A percentile compares a stretch with the other conserved stretches of the same genome.
Conservation (phyloP, 2,888 invertebrate genomes). For the Ophioninae sp. region DNA sequence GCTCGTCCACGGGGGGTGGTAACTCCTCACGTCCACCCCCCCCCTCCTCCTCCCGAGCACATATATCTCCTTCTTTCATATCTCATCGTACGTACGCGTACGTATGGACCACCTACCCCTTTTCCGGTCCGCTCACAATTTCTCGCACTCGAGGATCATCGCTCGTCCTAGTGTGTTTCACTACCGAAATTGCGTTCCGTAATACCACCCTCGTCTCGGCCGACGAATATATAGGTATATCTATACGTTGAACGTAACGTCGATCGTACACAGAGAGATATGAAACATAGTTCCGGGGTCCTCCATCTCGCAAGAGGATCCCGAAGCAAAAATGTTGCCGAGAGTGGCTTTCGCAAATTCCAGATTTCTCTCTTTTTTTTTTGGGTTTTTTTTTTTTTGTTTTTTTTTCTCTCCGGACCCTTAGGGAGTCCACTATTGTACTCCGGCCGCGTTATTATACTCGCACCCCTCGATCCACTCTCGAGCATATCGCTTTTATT, state of each 20-base stretch:
- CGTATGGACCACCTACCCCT: slow-evolving; percentile 26
- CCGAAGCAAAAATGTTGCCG: slow-evolving; percentile 35
- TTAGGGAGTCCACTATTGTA: not conserved
- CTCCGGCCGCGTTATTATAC: slow-evolving; percentile 21
- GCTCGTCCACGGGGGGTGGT: slow-evolving; percentile 37
- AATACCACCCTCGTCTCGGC: slow-evolving; percentile 48
- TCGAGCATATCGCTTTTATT: slow-evolving; percentile 3
- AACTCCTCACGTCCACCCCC: slow-evolving; percentile 60
- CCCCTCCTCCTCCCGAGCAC: slow-evolving; percentile 50
- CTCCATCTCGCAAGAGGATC: slow-evolving; percentile 45
- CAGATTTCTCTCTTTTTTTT: slow-evolving; percentile 33
- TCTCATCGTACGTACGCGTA: slow-evolving; percentile 17
- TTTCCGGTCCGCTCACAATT: slow-evolving; percentile 62
- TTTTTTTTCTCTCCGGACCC: slow-evolving; percentile 1
- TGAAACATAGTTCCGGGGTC: slow-evolving; percentile 49
- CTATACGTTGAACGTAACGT: slow-evolving; percentile 11
- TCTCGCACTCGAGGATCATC: slow-evolving; percentile 57
- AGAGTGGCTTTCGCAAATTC: slow-evolving; percentile 29
- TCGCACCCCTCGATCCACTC: not conserved
- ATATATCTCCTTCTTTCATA: slow-evolving; percentile 45
- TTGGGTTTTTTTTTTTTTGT: slow-evolving; percentile 24
- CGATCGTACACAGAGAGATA: slow-evolving; percentile 40
- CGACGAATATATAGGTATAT: slow-evolving; percentile 15
- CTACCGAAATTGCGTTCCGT: slow-evolving; percentile 74
- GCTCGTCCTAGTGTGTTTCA: slow-evolving; percentile 63